Evolutionary conservation across 2,888 invertebrate genomes (phyloP).

Genomic region (Parnassius apollo): DNA sequence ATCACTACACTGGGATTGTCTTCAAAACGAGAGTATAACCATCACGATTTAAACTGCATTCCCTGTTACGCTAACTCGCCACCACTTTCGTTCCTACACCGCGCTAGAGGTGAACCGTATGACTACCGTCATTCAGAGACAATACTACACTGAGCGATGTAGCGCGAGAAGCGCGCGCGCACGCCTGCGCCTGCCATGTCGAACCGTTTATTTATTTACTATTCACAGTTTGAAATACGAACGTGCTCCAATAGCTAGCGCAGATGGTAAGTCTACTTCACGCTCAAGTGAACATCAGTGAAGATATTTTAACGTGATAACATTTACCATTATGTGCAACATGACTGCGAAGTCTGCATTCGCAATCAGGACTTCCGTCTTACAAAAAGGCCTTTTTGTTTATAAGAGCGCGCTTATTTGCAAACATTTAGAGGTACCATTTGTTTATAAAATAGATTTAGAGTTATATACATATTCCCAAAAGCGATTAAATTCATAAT

Average conservation of each 20-base stretch:
- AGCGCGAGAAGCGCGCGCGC: constrained; percentile 56
- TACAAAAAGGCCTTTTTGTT: constrained; percentile 14
- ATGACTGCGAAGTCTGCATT: background rate
- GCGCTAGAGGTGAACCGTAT: constrained; percentile 50
- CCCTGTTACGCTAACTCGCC: constrained; percentile 43
- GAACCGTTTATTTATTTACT: constrained; percentile 70
- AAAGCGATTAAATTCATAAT: constrained; percentile 14
- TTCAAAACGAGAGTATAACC: constrained; percentile 34
- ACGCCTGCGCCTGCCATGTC: constrained; percentile 58
- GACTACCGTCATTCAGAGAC: constrained; percentile 65
- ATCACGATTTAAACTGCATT: constrained; percentile 38
- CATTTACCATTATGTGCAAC: constrained; percentile 5
- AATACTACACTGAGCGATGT: constrained; percentile 58
- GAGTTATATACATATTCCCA: background rate
- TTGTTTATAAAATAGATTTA: background rate
- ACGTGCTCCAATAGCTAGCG: constrained; percentile 70
- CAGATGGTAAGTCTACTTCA: constrained; percentile 42
- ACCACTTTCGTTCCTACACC: constrained; percentile 38
- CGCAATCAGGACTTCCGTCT: background rate
- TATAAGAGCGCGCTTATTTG: background rate
- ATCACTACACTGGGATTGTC: constrained; percentile 28
- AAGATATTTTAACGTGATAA: constrained; percentile 23
- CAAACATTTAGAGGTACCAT: background rate
- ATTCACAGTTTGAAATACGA: constrained; percentile 73
- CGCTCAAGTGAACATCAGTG: constrained; percentile 23